Evolutionary conservation across 2,888 invertebrate genomes (phyloP).

Genomic region (Sarcophaga subvicina): DNA sequence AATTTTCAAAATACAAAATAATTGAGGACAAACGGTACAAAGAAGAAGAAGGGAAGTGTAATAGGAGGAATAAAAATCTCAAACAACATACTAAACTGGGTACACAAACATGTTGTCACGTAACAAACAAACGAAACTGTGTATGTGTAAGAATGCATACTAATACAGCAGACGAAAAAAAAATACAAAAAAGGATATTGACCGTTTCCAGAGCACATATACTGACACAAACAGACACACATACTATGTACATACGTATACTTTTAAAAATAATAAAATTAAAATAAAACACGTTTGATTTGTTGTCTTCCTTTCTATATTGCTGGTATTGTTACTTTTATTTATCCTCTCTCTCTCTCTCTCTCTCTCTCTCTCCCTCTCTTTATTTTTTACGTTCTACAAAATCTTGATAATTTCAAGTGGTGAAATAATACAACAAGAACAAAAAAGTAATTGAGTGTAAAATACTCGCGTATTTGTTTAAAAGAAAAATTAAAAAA

Average conservation of each 20-base stretch:
- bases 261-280: neutral
- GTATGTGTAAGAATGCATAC: neutral
- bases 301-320: neutral
- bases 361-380: neutral
- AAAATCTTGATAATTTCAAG: neutral
- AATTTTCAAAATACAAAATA: neutral
- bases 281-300: neutral
- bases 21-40: neutral
- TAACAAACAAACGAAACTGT: neutral
- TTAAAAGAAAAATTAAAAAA: too few species aligned
- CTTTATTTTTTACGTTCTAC: neutral
- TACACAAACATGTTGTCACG: neutral
- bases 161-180: neutral
- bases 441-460: neutral
- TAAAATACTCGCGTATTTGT: neutral
- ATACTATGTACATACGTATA: too few species aligned
- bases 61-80: neutral
- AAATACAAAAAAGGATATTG: constrained; percentile 57
- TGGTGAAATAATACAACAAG: neutral
- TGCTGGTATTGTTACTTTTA: neutral
- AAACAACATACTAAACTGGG: neutral
- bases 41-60: neutral
- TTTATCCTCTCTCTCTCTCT: neutral
- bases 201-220: constrained; percentile 9
- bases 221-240: too few species aligned